phyloP scores from a whole-genome alignment of 2,888 invertebrate species.

The Entomobrya multifasciata region DNA sequence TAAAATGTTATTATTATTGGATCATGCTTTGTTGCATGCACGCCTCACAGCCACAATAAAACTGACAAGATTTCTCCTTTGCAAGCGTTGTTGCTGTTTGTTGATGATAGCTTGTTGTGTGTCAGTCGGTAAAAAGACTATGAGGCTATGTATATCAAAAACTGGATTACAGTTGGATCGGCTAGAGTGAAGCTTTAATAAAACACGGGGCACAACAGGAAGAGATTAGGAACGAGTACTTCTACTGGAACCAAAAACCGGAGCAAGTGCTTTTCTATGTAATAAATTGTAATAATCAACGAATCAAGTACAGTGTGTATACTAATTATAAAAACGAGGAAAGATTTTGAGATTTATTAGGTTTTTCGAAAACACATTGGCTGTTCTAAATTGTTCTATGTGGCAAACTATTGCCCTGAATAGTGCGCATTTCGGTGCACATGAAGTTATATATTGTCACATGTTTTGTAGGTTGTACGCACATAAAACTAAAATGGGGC shows the following conservation, averaged over 20 bases:
- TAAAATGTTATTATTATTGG: slow-evolving; percentile 33
- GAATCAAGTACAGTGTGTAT: no score
- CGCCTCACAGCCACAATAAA: slow-evolving; percentile 44
- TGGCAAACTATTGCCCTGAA: no score
- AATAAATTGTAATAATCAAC: slow-evolving; percentile 40
- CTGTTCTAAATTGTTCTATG: no score
- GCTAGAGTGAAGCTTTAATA: slow-evolving; percentile 40
- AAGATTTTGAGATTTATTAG: no score
- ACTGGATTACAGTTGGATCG: not conserved
- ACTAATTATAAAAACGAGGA: no score
- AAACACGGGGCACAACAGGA: slow-evolving; percentile 60
- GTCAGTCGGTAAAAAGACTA: slow-evolving; percentile 45
- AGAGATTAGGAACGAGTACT: slow-evolving; percentile 65
- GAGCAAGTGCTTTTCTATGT: slow-evolving; percentile 72
- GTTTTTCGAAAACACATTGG: no score
- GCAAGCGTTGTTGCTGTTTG: not conserved
- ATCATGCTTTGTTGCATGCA: slow-evolving; percentile 41
- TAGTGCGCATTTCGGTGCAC: no score
- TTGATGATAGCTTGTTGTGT: slow-evolving; percentile 33
- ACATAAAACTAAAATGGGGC: no score
- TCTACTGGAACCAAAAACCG: slow-evolving; percentile 47
- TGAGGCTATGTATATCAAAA: not conserved
- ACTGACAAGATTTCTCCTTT: slow-evolving; percentile 42
- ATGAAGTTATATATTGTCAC: no score
- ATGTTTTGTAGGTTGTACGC: no score